Percentiles rank a stretch among this genome's conserved stretches.
phyloP scores from a whole-genome alignment of 2,113 vertebrate genomes.

The Spilogale gracilis region DNA sequence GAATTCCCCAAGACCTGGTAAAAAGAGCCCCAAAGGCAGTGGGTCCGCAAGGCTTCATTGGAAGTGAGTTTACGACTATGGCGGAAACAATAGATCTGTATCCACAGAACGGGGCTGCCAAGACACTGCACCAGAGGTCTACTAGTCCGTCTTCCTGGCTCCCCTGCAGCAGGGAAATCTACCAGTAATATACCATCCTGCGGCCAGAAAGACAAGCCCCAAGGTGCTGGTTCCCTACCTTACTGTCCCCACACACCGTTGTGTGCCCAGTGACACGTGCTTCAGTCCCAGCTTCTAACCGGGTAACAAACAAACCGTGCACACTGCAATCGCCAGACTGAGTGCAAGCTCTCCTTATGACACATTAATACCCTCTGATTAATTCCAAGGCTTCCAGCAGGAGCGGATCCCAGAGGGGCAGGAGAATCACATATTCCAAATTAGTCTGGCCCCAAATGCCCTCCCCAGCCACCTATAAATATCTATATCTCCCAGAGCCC shows the following conservation, averaged over 20 bases:
- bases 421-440: neutral
- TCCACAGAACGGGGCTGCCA: neutral
- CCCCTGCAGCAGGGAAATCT: neutral
- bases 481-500: neutral
- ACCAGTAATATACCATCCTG: constrained; percentile 6
- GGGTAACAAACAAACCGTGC: neutral
- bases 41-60: neutral
- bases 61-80: neutral
- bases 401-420: neutral
- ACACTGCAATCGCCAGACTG: neutral
- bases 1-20: neutral
- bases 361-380: constrained; percentile 31
- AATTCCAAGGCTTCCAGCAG: neutral
- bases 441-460: constrained; percentile 31
- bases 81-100: constrained; percentile 42
- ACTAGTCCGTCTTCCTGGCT: neutral
- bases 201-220: neutral
- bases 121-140: neutral
- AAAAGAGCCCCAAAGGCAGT: neutral
- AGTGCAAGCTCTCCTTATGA: neutral
- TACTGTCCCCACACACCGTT: neutral
- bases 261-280: neutral
- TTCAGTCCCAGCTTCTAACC: constrained; percentile 26
- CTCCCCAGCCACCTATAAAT: constrained; percentile 40
- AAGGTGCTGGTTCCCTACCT: constrained; percentile 24